A percentile compares a stretch with the other conserved stretches of the same genome.
These are phyloP conservation scores for Diaprepes abbreviatus DNA, from an alignment of 2,888 invertebrate genomes.

Conservation along the genomic window DNA sequence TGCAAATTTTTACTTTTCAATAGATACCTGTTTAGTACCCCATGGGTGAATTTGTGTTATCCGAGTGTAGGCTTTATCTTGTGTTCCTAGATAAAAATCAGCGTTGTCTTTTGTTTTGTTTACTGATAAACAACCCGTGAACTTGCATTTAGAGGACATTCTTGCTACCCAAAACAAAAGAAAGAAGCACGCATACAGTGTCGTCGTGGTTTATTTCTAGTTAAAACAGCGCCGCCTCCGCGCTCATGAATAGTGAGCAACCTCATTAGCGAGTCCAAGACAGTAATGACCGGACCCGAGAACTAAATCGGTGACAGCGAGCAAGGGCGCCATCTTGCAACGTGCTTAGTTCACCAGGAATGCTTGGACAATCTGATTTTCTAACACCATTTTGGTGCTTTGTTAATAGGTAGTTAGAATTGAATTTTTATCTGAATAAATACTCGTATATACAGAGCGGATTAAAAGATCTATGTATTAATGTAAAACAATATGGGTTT, in stretches of 20 bases:
- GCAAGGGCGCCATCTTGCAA: conserved; percentile 42
- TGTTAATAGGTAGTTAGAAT: conserved; percentile 20
- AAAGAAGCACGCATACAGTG: conserved; percentile 31
- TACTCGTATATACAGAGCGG: background rate
- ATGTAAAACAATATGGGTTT: no score
- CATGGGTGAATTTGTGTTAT: no score
- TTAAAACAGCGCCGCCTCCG: conserved; percentile 56
- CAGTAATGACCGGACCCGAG: conserved; percentile 59
- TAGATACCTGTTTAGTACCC: no score
- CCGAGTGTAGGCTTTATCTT: background rate
- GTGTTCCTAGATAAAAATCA: conserved; percentile 28
- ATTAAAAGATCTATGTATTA: background rate
- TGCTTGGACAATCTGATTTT: conserved; percentile 43
- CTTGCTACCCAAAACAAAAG: conserved; percentile 43
- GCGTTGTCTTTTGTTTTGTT: conserved; percentile 33
- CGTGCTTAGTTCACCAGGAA: conserved; percentile 22
- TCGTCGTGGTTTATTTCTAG: conserved; percentile 40
- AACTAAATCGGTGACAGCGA: conserved; percentile 46
- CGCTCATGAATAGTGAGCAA: conserved; percentile 64
- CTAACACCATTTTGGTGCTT: conserved; percentile 34
- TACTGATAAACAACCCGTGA: conserved; percentile 27
- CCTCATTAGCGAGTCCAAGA: conserved; percentile 62
- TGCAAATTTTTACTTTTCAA: no score
- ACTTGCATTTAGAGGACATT: conserved; percentile 36
- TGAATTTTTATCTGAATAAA: background rate